These are phyloP conservation scores for Belgica antarctica DNA, from an alignment of 2,888 invertebrate genomes.

Conservation along the genomic window DNA sequence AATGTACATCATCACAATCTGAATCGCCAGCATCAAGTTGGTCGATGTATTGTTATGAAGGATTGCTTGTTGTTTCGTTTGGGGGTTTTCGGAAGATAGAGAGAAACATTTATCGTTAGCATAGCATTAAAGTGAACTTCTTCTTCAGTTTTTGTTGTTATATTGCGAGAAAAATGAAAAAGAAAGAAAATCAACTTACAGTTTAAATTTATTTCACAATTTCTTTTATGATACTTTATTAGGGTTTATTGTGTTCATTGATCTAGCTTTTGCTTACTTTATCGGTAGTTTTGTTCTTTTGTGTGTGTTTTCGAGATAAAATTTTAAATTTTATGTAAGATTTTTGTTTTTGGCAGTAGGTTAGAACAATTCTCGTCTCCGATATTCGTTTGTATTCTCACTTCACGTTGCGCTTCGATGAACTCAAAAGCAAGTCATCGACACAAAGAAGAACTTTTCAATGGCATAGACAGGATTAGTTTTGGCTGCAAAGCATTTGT, in stretches of 20 bases:
- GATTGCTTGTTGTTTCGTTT: background rate
- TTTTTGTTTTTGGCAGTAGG: constrained; percentile 33
- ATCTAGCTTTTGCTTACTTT: constrained; percentile 10
- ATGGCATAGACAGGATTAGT: too few species aligned
- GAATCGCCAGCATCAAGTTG: background rate
- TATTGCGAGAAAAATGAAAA: background rate
- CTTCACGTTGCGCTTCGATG: background rate
- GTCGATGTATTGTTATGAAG: background rate
- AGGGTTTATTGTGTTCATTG: background rate
- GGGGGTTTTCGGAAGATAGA: background rate
- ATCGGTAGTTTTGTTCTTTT: background rate
- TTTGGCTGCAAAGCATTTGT: too few species aligned
- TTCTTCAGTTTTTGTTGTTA: background rate
- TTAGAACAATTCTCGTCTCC: background rate
- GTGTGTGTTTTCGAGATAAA: constrained; percentile 2
- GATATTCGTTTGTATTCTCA: too few species aligned
- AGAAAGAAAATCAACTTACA: constrained; percentile 5
- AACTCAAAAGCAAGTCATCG: background rate
- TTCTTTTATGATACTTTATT: background rate
- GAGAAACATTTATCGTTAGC: background rate
- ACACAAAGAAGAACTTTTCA: constrained; percentile 7
- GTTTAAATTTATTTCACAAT: constrained; percentile 18
- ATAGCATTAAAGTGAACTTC: background rate
- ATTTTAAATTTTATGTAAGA: background rate
- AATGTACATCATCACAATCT: background rate